Percentiles rank a stretch among this genome's conserved stretches.
Evolutionary conservation across 1,140 invertebrate genomes (phyloP).

Genomic region (Meloidogyne hapla): DNA sequence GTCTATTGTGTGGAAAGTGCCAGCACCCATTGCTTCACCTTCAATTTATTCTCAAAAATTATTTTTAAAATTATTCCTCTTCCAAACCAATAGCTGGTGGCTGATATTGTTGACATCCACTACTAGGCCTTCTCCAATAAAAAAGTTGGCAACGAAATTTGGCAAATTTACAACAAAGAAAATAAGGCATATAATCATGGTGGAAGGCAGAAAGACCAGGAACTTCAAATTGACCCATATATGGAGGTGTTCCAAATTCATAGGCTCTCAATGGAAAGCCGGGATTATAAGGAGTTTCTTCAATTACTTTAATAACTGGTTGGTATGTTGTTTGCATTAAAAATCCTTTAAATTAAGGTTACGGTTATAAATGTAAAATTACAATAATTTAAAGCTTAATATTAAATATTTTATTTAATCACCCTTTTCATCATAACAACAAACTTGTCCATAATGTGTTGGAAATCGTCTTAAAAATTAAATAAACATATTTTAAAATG

Average conservation of each 20-base stretch:
- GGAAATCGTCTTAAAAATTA: slow-evolving; percentile 55
- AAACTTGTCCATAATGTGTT: slow-evolving; percentile 64
- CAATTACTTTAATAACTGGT: slow-evolving; percentile 63
- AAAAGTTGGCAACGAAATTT: slow-evolving; percentile 63
- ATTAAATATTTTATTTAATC: slow-evolving; percentile 20
- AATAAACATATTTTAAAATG: slow-evolving; percentile 2
- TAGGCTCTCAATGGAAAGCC: slow-evolving; percentile 60
- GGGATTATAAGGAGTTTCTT: slow-evolving; percentile 63
- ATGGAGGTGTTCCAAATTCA: slow-evolving; percentile 62
- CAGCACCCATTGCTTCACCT: slow-evolving; percentile 57
- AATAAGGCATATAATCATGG: slow-evolving; percentile 64
- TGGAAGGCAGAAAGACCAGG: slow-evolving; percentile 61
- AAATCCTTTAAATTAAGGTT: too few species aligned
- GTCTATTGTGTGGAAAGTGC: slow-evolving; percentile 61
- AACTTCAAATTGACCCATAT: slow-evolving; percentile 64
- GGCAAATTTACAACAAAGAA: slow-evolving; percentile 63
- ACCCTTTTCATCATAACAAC: slow-evolving; percentile 62
- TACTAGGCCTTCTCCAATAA: slow-evolving; percentile 61
- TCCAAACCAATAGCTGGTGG: slow-evolving; percentile 56
- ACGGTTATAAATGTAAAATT: too few species aligned
- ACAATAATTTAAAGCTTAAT: too few species aligned
- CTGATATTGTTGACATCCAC: slow-evolving; percentile 63
- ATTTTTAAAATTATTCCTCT: background rate
- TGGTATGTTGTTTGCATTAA: slow-evolving; percentile 23
- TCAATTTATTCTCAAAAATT: background rate